A percentile compares a stretch with the other conserved stretches of the same genome.
These are phyloP conservation scores for Montipora foliosa DNA, from an alignment of 64 coral and sea anemone species.

Conservation along the genomic window DNA sequence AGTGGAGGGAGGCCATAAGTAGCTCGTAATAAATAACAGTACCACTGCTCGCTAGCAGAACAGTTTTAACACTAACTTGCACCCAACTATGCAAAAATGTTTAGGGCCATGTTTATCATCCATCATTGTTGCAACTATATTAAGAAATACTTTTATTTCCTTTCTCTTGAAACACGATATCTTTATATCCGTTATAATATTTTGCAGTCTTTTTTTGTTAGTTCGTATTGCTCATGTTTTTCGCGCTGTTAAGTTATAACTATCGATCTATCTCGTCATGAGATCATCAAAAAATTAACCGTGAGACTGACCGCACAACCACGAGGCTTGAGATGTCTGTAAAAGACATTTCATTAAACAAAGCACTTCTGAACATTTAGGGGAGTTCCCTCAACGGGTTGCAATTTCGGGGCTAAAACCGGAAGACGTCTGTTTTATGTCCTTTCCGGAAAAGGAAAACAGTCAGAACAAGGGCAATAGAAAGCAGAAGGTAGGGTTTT, in stretches of 20 bases:
- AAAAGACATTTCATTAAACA: neutral
- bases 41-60: neutral
- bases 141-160: constrained; percentile 2
- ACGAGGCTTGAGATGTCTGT: neutral
- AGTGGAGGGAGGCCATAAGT: too few species aligned
- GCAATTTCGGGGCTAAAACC: neutral
- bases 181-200: neutral
- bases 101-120: constrained; percentile 1
- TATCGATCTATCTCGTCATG: neutral
- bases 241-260: constrained; percentile 1
- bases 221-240: neutral
- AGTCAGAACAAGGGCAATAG: neutral
- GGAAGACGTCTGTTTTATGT: neutral
- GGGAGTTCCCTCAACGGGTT: neutral
- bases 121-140: neutral
- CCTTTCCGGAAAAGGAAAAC: neutral
- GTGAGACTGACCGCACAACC: neutral
- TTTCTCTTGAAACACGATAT: neutral
- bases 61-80: neutral
- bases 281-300: neutral
- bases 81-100: neutral
- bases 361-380: neutral
- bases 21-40: neutral
- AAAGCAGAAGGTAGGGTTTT: neutral
- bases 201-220: neutral